Evolutionary conservation across 2,113 vertebrate species (phyloP).

Genomic region (Australoheros scitulus): DNA sequence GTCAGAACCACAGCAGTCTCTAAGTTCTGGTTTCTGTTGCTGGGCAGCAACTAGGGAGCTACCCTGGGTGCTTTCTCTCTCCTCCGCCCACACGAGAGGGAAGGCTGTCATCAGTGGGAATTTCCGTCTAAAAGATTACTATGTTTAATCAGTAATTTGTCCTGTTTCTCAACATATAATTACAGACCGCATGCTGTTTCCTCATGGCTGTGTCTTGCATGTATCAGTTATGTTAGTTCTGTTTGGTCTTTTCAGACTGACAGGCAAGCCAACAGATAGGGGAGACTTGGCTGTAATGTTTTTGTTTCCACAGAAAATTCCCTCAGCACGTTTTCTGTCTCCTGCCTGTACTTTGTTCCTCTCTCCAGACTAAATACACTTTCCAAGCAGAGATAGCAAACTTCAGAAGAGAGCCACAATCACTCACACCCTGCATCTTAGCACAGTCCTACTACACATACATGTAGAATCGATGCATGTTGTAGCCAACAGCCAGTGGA

Average conservation of each 20-base stretch:
- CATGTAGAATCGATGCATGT: not conserved
- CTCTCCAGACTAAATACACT: not conserved
- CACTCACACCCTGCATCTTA: not conserved
- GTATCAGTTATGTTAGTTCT: not conserved
- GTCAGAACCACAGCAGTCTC: not conserved
- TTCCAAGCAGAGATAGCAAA: not conserved
- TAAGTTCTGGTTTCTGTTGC: not conserved
- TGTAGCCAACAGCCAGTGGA: not conserved
- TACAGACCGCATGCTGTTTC: not conserved
- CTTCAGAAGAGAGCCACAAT: fast-evolving
- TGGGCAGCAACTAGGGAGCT: not conserved
- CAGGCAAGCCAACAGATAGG: not conserved
- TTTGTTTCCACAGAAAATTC: not conserved
- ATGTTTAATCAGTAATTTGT: slow-evolving; percentile 27
- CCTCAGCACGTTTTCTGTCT: not conserved
- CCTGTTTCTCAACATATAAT: not conserved
- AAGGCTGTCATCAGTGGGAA: slow-evolving; percentile 10
- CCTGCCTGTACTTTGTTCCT: not conserved
- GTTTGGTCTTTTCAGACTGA: not conserved
- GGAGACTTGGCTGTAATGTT: not conserved
- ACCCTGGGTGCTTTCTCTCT: not conserved
- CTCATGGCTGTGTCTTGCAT: not conserved
- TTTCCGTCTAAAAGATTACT: slow-evolving; percentile 21
- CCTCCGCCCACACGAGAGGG: not conserved
- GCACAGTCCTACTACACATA: not conserved